Evolutionary conservation across 1,140 invertebrate species (phyloP).

Genomic region (Dinothrombium tinctorium): DNA sequence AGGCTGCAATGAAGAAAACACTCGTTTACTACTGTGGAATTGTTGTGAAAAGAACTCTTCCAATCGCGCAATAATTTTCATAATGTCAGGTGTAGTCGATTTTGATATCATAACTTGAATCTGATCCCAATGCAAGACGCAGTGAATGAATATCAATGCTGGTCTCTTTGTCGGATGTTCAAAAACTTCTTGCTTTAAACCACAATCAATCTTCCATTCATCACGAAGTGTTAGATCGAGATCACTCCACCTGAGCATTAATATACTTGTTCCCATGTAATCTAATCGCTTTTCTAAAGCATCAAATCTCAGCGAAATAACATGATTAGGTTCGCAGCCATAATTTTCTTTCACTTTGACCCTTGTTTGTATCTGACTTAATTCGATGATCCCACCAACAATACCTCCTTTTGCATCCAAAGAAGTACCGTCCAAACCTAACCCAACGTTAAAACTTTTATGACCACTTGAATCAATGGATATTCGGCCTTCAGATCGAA

Average conservation of each 20-base stretch:
- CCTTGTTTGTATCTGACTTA: slow-evolving; percentile 67
- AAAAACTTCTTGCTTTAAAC: slow-evolving; percentile 14
- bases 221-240: slow-evolving; percentile 50
- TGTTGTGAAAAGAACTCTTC: slow-evolving; percentile 92
- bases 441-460: slow-evolving; percentile 69
- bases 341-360: slow-evolving; percentile 70
- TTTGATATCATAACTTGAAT: slow-evolving; percentile 85
- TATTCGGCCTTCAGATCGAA: slow-evolving; percentile 63
- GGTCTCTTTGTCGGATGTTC: slow-evolving; percentile 28
- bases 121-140: slow-evolving; percentile 78
- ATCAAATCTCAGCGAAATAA: slow-evolving; percentile 51
- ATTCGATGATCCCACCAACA: slow-evolving; percentile 74
- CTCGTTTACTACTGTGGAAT: slow-evolving; percentile 71
- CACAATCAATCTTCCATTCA: slow-evolving; percentile 43
- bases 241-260: slow-evolving; percentile 65
- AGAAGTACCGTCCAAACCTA: slow-evolving; percentile 64
- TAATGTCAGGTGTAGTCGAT: slow-evolving; percentile 78
- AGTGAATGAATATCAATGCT: slow-evolving; percentile 74
- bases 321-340: slow-evolving; percentile 65
- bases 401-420: slow-evolving; percentile 87
- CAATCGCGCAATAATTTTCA: slow-evolving; percentile 86
- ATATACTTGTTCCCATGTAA: slow-evolving; percentile 68
- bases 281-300: slow-evolving; percentile 69
- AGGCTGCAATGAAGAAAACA: slow-evolving; percentile 49
- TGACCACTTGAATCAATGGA: slow-evolving; percentile 82